Evolutionary conservation across 2,888 invertebrate genomes (phyloP), one percentile per base, ranked within the genome.

Genomic region (Ellobium chinense): DNA sequence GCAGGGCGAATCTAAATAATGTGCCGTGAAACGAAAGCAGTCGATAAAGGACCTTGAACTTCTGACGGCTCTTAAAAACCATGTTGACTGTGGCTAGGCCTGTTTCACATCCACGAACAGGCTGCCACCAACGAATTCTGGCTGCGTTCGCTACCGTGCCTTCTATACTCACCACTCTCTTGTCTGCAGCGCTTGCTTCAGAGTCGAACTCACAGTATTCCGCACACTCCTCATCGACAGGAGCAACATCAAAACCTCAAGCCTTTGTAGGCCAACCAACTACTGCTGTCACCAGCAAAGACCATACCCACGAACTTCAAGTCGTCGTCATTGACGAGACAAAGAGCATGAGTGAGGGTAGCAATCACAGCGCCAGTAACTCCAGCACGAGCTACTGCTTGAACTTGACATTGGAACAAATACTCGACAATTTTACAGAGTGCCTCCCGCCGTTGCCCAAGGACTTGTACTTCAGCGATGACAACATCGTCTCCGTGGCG

Each of bases 391-490:
- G 27, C 36, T 65, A 27, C 65, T 79, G 78, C n/a, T 2, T 62
- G 14, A 69, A 79, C 14, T 37, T 72, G 14, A 79, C 78, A 7
- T 21, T 56, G 21, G 58, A 63, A 5, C 24, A 72, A 24, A 58
- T 69, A 9, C 56, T 54, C 14, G 54, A 60, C 56, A 78, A 78
- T 46, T 70, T 70, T 37, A 78, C 70, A 7, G 62, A 70, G 54
- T 79, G 78, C 69, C 60, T 76, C 12, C 82, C 80, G n/a, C 81
- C 81, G 29, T 34, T 85, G 29, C 88, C 90, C 3, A 82, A 83
- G 60, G 96, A 97, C 88, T 97, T 98, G 97, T 94, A 94, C 46
- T 97, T 97, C 92, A 97, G 97, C 91, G 95, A 96, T 84, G 97
- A 97, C 0, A 97, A 97, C 91, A 94, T 96, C 90, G 94, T 98